These are phyloP conservation scores for human (Homo sapiens) DNA, from an alignment of 2,113 vertebrate genomes.

Conservation along the genomic window GRCh38 chr20:61883001-61883500, in stretches of 20 bases:
- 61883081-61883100: accelerated
- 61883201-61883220: neutral
- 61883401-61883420: neutral
- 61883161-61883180: accelerated
- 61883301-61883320: neutral
- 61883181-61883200: too few relatives aligned
- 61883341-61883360: neutral
- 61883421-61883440: too few relatives aligned
- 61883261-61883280: neutral
- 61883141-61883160: neutral
- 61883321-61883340: neutral
- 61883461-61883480: too few relatives aligned
- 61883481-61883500: neutral
- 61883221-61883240: too few relatives aligned
- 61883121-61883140: too few relatives aligned
- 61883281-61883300: neutral
- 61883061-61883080: neutral
- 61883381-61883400: neutral
- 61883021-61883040: neutral
- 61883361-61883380: neutral
- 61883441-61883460: too few relatives aligned
- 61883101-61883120: too few relatives aligned
- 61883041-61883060: neutral
- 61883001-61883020: neutral
- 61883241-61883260: neutral